A percentile compares a stretch with the other conserved stretches of the same genome.
Evolutionary conservation across 2,113 vertebrate species (phyloP).

Genomic region (Syngnathus typhle): DNA sequence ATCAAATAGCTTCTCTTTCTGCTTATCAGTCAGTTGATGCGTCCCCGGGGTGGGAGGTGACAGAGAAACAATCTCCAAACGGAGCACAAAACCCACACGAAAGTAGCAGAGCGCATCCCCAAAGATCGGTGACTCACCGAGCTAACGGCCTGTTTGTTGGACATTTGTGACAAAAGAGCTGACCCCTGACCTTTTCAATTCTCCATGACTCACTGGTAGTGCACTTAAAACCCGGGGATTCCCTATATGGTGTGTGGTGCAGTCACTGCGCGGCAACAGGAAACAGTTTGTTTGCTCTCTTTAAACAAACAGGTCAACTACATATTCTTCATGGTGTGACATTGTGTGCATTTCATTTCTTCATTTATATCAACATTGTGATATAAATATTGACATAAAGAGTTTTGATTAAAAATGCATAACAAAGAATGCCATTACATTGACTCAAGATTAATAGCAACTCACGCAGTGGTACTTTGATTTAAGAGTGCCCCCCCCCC

Average conservation of each 20-base stretch:
- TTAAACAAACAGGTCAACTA: slow-evolving; percentile 19
- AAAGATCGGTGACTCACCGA: slow-evolving; percentile 52
- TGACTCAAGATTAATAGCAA: no score
- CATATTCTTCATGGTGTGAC: not conserved
- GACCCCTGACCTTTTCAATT: slow-evolving; percentile 64
- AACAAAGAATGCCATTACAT: no score
- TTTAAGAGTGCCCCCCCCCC: no score
- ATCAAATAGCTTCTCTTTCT: slow-evolving; percentile 29
- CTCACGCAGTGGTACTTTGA: no score
- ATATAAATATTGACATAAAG: slow-evolving; percentile 7
- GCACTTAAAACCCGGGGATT: slow-evolving; percentile 35
- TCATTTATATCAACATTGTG: not conserved
- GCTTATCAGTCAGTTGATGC: slow-evolving; percentile 38
- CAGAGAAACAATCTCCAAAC: slow-evolving; percentile 55
- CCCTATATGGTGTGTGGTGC: slow-evolving; percentile 28
- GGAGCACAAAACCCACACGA: slow-evolving; percentile 20
- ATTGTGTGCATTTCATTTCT: not conserved
- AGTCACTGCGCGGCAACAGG: slow-evolving; percentile 18
- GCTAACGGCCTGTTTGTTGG: slow-evolving; percentile 53
- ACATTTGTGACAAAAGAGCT: slow-evolving; percentile 58
- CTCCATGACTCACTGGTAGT: slow-evolving; percentile 52
- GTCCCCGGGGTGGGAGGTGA: slow-evolving; percentile 52
- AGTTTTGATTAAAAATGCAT: not conserved
- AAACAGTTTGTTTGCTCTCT: slow-evolving; percentile 39
- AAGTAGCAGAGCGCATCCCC: slow-evolving; percentile 19